A percentile compares a stretch with the other conserved stretches of the same genome.
phyloP scores from a whole-genome alignment of 2,888 invertebrate species.

The Lochmaea crataegi region DNA sequence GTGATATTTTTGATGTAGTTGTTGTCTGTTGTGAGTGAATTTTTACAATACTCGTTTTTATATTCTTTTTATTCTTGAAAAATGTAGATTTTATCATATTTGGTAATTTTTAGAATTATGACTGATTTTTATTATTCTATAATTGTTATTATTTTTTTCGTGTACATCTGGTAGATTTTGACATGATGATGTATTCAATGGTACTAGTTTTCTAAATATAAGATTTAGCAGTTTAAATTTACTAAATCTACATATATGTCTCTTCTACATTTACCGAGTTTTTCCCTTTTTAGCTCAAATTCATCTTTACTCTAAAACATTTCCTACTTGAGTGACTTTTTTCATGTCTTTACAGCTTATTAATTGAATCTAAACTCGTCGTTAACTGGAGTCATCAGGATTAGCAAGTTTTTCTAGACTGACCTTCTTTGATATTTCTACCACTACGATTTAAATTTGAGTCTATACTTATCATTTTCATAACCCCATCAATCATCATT shows the following conservation, averaged over 20 bases:
- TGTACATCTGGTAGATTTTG: constrained; percentile 8
- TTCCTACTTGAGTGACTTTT: no score
- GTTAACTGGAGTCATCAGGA: no score
- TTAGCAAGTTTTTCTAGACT: no score
- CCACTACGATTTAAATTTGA: no score
- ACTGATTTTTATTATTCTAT: background rate
- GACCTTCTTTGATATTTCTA: no score
- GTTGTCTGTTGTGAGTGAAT: no score
- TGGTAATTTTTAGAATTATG: background rate
- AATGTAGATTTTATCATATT: background rate
- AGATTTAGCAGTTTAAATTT: background rate
- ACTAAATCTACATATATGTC: background rate
- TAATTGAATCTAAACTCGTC: no score
- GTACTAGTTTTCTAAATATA: background rate
- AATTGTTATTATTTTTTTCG: background rate
- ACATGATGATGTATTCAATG: background rate
- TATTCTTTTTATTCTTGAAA: background rate
- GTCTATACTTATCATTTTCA: no score
- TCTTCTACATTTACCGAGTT: background rate
- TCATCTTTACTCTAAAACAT: background rate
- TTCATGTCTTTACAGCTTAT: no score
- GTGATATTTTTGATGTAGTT: constrained; percentile 8
- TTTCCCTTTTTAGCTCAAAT: background rate
- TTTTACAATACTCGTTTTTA: no score
- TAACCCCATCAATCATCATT: no score